phyloP scores from a whole-genome alignment of 2,888 invertebrate species.

The Uloborus plumipes region DNA sequence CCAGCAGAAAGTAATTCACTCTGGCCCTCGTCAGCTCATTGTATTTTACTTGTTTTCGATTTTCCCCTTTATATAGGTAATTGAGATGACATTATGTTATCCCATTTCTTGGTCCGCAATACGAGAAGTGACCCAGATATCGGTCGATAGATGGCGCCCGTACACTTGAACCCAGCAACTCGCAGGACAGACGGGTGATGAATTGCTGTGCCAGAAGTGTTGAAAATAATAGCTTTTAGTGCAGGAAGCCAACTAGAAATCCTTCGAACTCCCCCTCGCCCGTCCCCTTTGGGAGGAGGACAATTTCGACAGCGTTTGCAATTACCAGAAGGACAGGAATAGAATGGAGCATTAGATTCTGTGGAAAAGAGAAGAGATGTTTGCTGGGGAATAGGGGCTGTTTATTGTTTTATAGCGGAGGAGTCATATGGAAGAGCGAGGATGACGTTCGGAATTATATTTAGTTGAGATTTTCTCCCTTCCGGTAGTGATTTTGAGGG shows the following conservation, averaged over 20 bases:
- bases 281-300: slow-evolving; percentile 11
- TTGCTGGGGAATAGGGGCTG: background rate
- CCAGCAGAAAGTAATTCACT: background rate
- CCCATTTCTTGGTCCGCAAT: slow-evolving; percentile 14
- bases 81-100: slow-evolving; percentile 4
- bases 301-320: slow-evolving; percentile 29
- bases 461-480: too few species aligned
- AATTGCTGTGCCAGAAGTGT: slow-evolving; percentile 42
- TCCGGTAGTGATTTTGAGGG: too few species aligned
- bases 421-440: too few species aligned
- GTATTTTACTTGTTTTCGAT: background rate
- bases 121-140: slow-evolving; percentile 4
- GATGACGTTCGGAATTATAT: too few species aligned
- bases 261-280: slow-evolving; percentile 13
- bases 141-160: slow-evolving; percentile 43
- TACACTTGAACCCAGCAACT: background rate
- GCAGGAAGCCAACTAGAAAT: slow-evolving; percentile 53
- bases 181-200: slow-evolving; percentile 39
- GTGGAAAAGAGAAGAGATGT: background rate
- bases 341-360: slow-evolving; percentile 8
- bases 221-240: slow-evolving; percentile 61
- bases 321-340: slow-evolving; percentile 27
- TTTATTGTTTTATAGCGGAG: background rate
- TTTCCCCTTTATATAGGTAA: background rate
- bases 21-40: background rate